These are phyloP conservation scores for Rhodeus uyekii DNA, from an alignment of 2,797 vertebrate genomes.

Conservation along the genomic window DNA sequence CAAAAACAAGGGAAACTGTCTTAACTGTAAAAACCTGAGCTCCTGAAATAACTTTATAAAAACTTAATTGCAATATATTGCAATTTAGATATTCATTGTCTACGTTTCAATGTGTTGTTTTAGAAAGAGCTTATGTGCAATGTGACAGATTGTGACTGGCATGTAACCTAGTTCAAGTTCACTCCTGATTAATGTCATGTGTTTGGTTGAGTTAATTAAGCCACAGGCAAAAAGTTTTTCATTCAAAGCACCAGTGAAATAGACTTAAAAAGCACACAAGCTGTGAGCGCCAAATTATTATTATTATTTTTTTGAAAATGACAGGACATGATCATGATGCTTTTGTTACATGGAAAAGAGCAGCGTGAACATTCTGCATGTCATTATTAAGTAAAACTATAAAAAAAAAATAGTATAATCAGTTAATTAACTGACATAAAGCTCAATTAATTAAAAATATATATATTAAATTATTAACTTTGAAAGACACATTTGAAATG, in stretches of 20 bases:
- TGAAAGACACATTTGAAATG: neutral
- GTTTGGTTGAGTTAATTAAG: too few species aligned
- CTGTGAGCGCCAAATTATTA: neutral
- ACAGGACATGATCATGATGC: neutral
- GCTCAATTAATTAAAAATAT: neutral
- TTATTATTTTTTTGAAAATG: neutral
- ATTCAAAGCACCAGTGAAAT: too few species aligned
- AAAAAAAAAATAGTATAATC: too few species aligned
- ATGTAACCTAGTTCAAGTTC: neutral
- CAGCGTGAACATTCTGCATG: neutral
- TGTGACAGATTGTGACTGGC: neutral
- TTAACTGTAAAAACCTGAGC: too few species aligned
- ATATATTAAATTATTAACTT: neutral
- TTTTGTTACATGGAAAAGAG: neutral
- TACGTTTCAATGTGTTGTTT: too few species aligned
- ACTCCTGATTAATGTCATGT: too few species aligned
- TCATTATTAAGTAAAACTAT: neutral
- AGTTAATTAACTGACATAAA: neutral
- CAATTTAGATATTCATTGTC: too few species aligned
- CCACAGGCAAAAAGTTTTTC: too few species aligned
- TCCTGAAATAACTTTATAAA: neutral
- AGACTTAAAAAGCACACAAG: neutral
- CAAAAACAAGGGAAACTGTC: too few species aligned
- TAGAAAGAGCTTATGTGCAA: neutral
- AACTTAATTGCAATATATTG: neutral